Base-by-base conservation (phyloP, 2,797 vertebrate species). In the Chaenodraco wilsoni region DNA sequence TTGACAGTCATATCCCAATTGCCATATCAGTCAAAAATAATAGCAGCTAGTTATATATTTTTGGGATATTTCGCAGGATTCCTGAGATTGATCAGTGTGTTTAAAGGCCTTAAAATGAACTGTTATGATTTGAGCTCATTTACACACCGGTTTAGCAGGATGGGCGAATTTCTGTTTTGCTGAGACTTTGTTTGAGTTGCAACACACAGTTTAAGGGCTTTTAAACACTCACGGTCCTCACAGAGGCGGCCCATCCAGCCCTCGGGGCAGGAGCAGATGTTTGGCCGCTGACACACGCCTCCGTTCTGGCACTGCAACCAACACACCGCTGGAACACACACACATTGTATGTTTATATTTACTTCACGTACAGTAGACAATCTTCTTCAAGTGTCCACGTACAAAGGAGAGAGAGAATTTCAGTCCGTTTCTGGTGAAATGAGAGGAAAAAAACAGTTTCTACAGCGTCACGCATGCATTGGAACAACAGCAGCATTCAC, bases 171-270 rank as follows among this genome's bases (percentile, higher is more conserved):
- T 1, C 8, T 4, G 4, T 27, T 27, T 27, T 27, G 27, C 4
- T 4, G 4, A 27, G 27, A 9, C 2, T 7, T 37, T 1, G 31
- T 61, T 14, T 65, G 63, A 11, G 14, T 3, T 40, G 41, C 16
- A n/a, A 54, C 41, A 27, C 58, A 56, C 31, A 37, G 33, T 37
- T 31, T 0, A 10, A 50, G 15, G 46, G 68, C 44, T 5, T 37
- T 14, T 4, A 21, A 50, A 72, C 65, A 98, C 98, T 78, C 87
- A 99, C 98, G 97, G 80, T 99, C 97, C 84, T 99, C 97, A 78
- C 98, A 99, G 17, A 98, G 95, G 41, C 95, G 95, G 15, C 98
- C 98, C 97, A 98, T 99, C 98, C 98, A 99, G 66, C 98, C 97
- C 0, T 98, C 95, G 0, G 95, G 96, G 74, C 98, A 99, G 0